Evolutionary conservation across 2,113 vertebrate genomes (phyloP).

Genomic region (Oncorhynchus masou): DNA sequence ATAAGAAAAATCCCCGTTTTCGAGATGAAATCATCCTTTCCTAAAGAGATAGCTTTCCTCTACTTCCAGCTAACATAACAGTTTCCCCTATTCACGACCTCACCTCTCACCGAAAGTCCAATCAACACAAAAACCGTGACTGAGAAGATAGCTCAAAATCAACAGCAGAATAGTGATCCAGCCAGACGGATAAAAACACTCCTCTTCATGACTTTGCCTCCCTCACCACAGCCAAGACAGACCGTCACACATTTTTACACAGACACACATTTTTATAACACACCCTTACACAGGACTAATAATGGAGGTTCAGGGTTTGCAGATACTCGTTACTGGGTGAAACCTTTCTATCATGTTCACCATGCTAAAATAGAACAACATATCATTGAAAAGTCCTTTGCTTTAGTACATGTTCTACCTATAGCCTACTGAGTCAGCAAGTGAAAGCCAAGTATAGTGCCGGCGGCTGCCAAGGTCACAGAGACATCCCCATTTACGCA

Average conservation of each 20-base stretch:
- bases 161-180: conserved; percentile 32
- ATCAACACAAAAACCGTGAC: conserved; percentile 4
- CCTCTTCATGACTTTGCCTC: conserved; percentile 31
- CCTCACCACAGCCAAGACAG: too few species aligned
- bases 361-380: too few species aligned
- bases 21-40: conserved; percentile 4
- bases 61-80: conserved; percentile 8
- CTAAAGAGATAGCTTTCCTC: neutral
- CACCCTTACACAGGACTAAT: conserved; percentile 67
- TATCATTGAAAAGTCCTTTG: too few species aligned
- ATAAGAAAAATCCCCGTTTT: neutral
- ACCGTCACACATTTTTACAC: conserved; percentile 55
- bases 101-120: neutral
- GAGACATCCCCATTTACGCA: conserved; percentile 32
- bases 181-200: conserved; percentile 45
- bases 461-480: conserved; percentile 41
- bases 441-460: too few species aligned
- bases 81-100: neutral
- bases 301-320: conserved; percentile 13
- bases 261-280: conserved; percentile 47
- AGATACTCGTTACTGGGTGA: neutral
- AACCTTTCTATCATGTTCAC: too few species aligned
- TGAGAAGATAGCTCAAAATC: conserved; percentile 47
- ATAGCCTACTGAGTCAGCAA: too few species aligned
- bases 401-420: too few species aligned